Base-by-base conservation (phyloP, 1,140 invertebrate species). In the Lutraria rhynchaena region DNA sequence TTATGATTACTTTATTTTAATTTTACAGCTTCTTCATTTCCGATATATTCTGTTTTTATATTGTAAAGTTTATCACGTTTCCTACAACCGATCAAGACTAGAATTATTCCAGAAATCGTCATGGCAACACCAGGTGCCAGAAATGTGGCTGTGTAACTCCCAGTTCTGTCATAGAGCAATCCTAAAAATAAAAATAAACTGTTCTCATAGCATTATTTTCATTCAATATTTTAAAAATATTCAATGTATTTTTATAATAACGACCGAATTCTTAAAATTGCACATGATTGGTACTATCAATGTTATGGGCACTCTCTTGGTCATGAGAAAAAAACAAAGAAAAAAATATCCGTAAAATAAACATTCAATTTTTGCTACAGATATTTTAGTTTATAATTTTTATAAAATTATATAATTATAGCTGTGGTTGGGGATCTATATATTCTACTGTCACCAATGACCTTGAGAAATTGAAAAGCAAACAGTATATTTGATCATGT, bases 91-190 rank as follows among this genome's bases (percentile, higher is more conserved):
- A 19, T n/a, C 7, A 55, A 9, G 4, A 55, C 27, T 4, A 71
- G 49, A 3, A 71, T 35, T 55, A 71, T 37, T 37, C 69, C 51
- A 22, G 69, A 55, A 35, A 57, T 19, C 35, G 69, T 71, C 49
- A 71, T 71, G 11, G 69, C 7, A n/a, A 55, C 22, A 9, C 69
- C 69, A 13, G 69, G 29, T 22, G 53, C 69, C 31, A 71, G 69
- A 35, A 71, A 71, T 22, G 69, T 27, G 0, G 69, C 49, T 24
- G 19, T 57, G 33, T 71, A 71, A 24, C 31, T 71, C 69, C 57
- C 2, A n/a, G 69, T 71, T 35, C n/a, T 24, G 51, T 71, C 69
- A 53, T 71, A 71, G 1, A 71, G 31, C 1, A 71, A 7, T 7
- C 69, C 69, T 71, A 33, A 55, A 71, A 71, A 49, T 22, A 65